Percentiles rank a stretch among this genome's conserved stretches.
Conservation (phyloP, 2,888 invertebrate genomes). For the Ariolimax columbianus region DNA sequence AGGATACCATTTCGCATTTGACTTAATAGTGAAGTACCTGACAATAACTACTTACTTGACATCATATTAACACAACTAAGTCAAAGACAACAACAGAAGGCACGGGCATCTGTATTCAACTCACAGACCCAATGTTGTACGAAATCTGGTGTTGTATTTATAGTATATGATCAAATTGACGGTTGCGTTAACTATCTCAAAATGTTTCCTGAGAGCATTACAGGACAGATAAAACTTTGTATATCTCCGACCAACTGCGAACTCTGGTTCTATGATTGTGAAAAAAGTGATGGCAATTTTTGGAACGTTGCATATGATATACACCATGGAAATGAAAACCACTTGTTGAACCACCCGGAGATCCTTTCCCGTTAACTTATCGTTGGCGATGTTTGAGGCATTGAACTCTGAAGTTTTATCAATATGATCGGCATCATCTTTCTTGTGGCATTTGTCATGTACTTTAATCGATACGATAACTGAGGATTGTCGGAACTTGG, state of each 20-base stretch:
- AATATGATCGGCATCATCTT: background rate
- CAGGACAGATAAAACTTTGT: background rate
- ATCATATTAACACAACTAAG: too few relatives aligned
- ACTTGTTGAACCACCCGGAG: too few relatives aligned
- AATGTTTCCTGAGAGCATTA: background rate
- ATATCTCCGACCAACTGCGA: slow-evolving; percentile 4
- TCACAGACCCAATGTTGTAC: background rate
- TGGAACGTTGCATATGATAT: too few relatives aligned
- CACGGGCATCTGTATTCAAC: too few relatives aligned
- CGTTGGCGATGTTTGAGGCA: too few relatives aligned
- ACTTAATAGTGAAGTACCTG: too few relatives aligned
- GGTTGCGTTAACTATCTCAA: background rate
- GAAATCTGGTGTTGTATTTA: slow-evolving; percentile 24
- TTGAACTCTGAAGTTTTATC: background rate
- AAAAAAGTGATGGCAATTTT: background rate
- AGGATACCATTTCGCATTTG: too few relatives aligned
- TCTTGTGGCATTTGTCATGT: background rate
- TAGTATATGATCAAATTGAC: slow-evolving; percentile 8
- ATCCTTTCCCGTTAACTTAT: too few relatives aligned
- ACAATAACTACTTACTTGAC: too few relatives aligned
- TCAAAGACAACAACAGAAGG: too few relatives aligned
- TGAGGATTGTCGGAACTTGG: too few relatives aligned
- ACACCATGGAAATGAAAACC: too few relatives aligned
- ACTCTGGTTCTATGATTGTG: background rate
- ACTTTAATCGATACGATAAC: background rate